Percentiles rank a stretch among this genome's conserved stretches.
These are phyloP conservation scores for Grantiella picta DNA, from an alignment of 2,113 vertebrate species.

Conservation along the genomic window DNA sequence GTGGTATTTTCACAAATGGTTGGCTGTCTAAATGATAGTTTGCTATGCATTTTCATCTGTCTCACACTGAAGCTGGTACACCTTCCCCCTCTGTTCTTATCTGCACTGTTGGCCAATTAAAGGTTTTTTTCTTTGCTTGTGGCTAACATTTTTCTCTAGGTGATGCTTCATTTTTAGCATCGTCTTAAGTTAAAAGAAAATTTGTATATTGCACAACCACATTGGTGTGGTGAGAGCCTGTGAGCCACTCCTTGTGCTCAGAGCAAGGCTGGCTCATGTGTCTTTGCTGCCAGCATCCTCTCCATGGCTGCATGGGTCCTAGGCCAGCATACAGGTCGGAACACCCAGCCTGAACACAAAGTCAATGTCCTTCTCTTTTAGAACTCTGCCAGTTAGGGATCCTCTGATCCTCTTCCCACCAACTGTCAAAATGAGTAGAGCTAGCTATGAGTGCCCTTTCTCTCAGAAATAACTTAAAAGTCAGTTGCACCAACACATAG, in stretches of 20 bases:
- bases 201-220: neutral
- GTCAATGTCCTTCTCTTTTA: neutral
- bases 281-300: neutral
- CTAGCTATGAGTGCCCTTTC: neutral
- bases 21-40: neutral
- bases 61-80: neutral
- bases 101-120: neutral
- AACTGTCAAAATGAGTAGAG: neutral
- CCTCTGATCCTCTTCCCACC: neutral
- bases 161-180: neutral
- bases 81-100: neutral
- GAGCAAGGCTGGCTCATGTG: neutral
- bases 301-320: neutral
- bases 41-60: neutral
- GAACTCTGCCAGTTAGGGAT: neutral
- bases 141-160: neutral
- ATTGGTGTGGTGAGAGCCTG: fast-evolving
- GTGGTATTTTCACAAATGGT: neutral
- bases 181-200: neutral
- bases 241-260: neutral
- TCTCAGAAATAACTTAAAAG: neutral
- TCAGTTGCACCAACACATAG: neutral
- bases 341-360: neutral
- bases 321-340: neutral
- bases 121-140: neutral